phyloP scores from a whole-genome alignment of 1,140 invertebrate species.

The Mactra quadrangularis region DNA sequence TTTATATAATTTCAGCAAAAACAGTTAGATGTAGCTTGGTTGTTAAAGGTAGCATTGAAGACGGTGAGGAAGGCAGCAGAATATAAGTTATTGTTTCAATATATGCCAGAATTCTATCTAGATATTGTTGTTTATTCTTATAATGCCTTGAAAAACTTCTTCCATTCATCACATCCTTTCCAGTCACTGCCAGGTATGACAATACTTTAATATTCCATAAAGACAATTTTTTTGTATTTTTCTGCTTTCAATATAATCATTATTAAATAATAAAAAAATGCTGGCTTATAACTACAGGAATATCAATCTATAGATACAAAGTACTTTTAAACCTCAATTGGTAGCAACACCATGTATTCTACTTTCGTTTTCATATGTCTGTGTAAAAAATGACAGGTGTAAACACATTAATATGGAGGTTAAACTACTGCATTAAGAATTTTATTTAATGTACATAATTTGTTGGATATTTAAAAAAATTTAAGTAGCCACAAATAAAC shows the following conservation, averaged over 20 bases:
- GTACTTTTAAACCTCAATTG: too few species aligned
- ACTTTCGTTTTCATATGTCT: too few species aligned
- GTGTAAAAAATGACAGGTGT: too few species aligned
- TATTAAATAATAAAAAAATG: not conserved
- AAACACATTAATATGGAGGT: too few species aligned
- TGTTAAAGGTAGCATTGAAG: conserved; percentile 86
- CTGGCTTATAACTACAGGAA: too few species aligned
- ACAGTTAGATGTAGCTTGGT: conserved; percentile 86
- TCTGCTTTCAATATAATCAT: not conserved
- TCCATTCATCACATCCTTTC: conserved; percentile 87
- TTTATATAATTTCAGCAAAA: conserved; percentile 83
- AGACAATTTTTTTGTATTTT: not conserved
- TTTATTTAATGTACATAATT: too few species aligned
- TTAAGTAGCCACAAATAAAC: too few species aligned
- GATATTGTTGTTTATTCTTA: conserved; percentile 89
- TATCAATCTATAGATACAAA: too few species aligned
- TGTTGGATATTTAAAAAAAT: too few species aligned
- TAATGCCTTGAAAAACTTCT: conserved; percentile 86
- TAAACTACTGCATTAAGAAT: too few species aligned
- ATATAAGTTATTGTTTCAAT: conserved; percentile 89
- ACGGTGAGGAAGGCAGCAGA: conserved; percentile 86
- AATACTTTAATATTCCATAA: not conserved
- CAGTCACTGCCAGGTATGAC: conserved; percentile 85
- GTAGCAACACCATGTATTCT: too few species aligned
- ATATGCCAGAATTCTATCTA: conserved; percentile 93